phyloP scores from a whole-genome alignment of 2,888 invertebrate genomes.

The Syritta pipiens region DNA sequence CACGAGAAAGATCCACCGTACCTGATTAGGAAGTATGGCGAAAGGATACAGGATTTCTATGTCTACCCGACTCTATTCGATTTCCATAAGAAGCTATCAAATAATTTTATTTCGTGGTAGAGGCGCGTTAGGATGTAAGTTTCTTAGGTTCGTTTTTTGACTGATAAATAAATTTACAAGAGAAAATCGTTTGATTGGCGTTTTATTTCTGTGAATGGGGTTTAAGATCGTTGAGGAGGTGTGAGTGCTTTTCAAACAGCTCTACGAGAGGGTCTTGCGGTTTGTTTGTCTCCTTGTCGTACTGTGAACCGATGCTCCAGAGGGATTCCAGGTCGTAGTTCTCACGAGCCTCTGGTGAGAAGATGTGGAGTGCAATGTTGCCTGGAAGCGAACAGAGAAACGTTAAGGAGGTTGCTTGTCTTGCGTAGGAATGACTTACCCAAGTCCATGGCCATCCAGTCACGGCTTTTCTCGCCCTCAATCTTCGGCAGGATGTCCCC shows the following conservation, averaged over 20 bases:
- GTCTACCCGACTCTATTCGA: conserved; percentile 80
- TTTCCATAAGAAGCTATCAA: conserved; percentile 79
- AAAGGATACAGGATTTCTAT: conserved; percentile 77
- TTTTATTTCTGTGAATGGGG: conserved; percentile 48
- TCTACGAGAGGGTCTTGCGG: conserved; percentile 82
- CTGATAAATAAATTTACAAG: conserved; percentile 47
- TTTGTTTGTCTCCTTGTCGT: conserved; percentile 85
- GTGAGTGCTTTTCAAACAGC: conserved; percentile 85
- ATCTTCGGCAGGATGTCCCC: conserved; percentile 86
- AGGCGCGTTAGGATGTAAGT: conserved; percentile 13
- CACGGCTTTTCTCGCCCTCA: conserved; percentile 87
- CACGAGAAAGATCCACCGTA: conserved; percentile 77
- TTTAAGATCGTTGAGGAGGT: conserved; percentile 78
- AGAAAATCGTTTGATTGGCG: background rate
- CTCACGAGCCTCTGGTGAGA: conserved; percentile 85
- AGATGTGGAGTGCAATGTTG: conserved; percentile 94
- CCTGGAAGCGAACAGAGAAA: conserved; percentile 82
- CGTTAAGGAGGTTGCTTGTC: background rate
- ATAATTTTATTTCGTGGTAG: conserved; percentile 76
- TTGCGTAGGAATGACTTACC: conserved; percentile 80
- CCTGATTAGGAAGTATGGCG: conserved; percentile 78
- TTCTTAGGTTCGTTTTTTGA: conserved; percentile 42
- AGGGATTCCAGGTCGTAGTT: conserved; percentile 93
- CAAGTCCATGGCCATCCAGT: conserved; percentile 95
- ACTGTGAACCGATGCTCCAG: conserved; percentile 92